Evolutionary conservation across 2,113 vertebrate species (phyloP).

Genomic region (Dolichallabes microphthalmus): DNA sequence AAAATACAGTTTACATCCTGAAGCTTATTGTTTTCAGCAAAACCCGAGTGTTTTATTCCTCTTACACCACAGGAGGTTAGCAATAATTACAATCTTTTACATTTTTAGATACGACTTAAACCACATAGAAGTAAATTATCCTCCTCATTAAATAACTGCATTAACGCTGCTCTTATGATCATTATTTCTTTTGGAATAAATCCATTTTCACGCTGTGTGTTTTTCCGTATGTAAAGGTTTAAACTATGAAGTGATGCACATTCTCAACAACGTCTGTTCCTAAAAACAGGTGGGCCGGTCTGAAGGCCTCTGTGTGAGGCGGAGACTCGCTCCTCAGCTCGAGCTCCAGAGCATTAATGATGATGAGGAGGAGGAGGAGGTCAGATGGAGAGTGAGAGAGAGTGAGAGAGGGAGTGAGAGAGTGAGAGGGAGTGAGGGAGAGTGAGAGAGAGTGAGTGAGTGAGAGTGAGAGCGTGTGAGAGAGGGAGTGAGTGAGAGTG

Average conservation of each 20-base stretch:
- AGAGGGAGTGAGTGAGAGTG: no score
- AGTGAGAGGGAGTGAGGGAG: no score
- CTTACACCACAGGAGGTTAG: not conserved
- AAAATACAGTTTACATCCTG: not conserved
- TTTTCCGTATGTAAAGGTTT: not conserved
- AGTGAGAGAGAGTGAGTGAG: conserved; percentile 35
- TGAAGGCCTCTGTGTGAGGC: no score
- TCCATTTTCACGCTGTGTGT: not conserved
- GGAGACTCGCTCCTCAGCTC: not conserved
- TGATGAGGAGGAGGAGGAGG: not conserved
- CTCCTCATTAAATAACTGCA: not conserved
- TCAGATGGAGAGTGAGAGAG: not conserved
- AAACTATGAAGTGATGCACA: not conserved
- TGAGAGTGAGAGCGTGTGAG: no score
- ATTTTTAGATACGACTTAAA: not conserved
- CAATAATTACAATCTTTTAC: not conserved
- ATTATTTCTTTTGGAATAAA: not conserved
- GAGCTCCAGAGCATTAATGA: not conserved
- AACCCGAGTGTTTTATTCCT: not conserved
- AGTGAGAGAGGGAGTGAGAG: no score
- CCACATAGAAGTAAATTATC: not conserved
- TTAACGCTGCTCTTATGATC: not conserved
- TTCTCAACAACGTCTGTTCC: no score
- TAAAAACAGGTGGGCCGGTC: not conserved
- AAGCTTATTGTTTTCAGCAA: not conserved